Evolutionary conservation across 2,113 vertebrate genomes (phyloP), one percentile per base, ranked within the genome.

Genomic region (Oenanthe oenanthe): DNA sequence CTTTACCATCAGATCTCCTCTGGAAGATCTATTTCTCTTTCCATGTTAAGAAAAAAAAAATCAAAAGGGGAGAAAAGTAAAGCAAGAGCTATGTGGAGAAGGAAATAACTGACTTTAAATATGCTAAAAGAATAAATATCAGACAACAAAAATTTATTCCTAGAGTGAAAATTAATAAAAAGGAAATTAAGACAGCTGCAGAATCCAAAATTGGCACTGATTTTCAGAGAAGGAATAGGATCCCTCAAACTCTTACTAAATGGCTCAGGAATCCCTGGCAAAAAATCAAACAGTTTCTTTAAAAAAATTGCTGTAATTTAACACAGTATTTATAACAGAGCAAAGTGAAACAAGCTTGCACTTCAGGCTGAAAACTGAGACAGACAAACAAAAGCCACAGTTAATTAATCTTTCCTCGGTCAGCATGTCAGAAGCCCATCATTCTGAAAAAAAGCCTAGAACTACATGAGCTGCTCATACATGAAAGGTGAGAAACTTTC

Each of bases 231-330:
- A 96, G 85, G 96, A 96, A 97, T 61, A 95, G 91, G 95, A 97
- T 98, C 94, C 96, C 95, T 95, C 76, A 92, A 97, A 96, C 50
- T 62, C 96, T 98, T 97, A 98, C 96, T 95, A 96, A 89, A 96
- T 88, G 78, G 92, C 66, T 97, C 78, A 96, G 96, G 95, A 98
- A 98, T 98, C 91, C 94, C 95, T 98, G 95, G 96, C 97, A 97
- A 96, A 92, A 97, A 97, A 98, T 97, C 97, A 98, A 98, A 97
- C 75, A 89, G 88, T 94, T 96, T 97, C 96, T 96, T 96, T 34
- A 11, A 29, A 93, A 91, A 68, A 93, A 88, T 72, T 92, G 94
- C 71, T 96, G 85, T 91, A 97, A 97, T 96, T 97, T 96, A 97
- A 97, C 96, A 96, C 93, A 95, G 62, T 97, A 97, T 96, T 97